Conservation (phyloP, 2,888 invertebrate genomes). For the Lithosia quadra region DNA sequence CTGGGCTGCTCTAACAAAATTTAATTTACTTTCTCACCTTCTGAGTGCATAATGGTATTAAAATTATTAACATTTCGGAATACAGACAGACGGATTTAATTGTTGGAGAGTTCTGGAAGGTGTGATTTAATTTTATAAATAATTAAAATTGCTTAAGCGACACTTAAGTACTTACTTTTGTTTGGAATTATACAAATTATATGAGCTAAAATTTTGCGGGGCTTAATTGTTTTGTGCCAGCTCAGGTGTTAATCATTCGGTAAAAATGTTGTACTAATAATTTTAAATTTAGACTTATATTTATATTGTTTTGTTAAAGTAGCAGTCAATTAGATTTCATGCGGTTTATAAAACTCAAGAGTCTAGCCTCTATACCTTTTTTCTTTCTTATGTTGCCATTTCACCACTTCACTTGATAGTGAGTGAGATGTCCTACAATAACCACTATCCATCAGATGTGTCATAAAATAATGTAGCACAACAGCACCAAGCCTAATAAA, state of each 20-base stretch:
- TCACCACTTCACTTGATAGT: too few species aligned
- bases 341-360: too few species aligned
- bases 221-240: neutral
- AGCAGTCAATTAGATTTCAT: too few species aligned
- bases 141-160: constrained; percentile 13
- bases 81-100: constrained; percentile 50
- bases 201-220: neutral
- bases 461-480: too few species aligned
- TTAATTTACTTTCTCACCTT: constrained; percentile 82
- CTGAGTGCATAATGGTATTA: constrained; percentile 83
- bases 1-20: constrained; percentile 77
- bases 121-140: constrained; percentile 15
- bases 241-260: neutral
- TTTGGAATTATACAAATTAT: neutral
- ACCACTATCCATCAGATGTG: neutral
- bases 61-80: constrained; percentile 62
- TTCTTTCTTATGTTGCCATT: too few species aligned
- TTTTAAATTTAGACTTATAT: too few species aligned
- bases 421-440: neutral
- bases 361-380: too few species aligned
- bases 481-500: neutral
- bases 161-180: constrained; percentile 11
- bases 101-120: constrained; percentile 37
- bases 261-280: neutral
- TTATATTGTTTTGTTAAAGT: too few species aligned